Evolutionary conservation across 2,113 vertebrate species (phyloP).

Genomic region (Crocuta crocuta): DNA sequence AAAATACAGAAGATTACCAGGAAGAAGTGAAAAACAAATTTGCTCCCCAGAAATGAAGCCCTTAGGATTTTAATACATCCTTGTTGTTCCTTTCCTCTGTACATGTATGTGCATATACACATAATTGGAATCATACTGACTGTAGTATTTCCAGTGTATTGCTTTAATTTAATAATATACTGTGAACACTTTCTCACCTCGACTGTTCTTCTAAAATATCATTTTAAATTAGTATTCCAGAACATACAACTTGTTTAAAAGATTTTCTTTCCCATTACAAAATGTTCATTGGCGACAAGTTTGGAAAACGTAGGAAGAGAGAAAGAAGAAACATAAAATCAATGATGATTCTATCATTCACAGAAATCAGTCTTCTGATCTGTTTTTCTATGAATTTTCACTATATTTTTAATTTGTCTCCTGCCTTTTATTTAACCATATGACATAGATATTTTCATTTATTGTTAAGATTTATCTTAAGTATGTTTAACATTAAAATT

Average conservation of each 20-base stretch:
- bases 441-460: background rate
- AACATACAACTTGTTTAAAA: background rate
- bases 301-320: background rate
- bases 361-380: background rate
- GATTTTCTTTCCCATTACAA: background rate
- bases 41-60: background rate
- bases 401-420: slow-evolving; percentile 11
- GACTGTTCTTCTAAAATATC: slow-evolving; percentile 40
- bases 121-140: background rate
- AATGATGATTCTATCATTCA: background rate
- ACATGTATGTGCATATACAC: background rate
- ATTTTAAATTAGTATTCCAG: slow-evolving; percentile 8
- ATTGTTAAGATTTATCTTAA: slow-evolving; percentile 15
- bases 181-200: slow-evolving; percentile 3
- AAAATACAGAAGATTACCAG: slow-evolving; percentile 17
- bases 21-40: slow-evolving; percentile 19
- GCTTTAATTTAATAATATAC: background rate
- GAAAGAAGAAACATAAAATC: slow-evolving; percentile 39
- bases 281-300: slow-evolving; percentile 20
- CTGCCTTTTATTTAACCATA: background rate
- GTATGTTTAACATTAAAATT: background rate
- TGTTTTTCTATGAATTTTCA: slow-evolving; percentile 21
- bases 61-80: slow-evolving; percentile 28
- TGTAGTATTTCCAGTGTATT: background rate
- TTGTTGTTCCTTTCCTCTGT: background rate